phyloP scores from a whole-genome alignment of 2,113 vertebrate species.

The Leiothrix lutea region DNA sequence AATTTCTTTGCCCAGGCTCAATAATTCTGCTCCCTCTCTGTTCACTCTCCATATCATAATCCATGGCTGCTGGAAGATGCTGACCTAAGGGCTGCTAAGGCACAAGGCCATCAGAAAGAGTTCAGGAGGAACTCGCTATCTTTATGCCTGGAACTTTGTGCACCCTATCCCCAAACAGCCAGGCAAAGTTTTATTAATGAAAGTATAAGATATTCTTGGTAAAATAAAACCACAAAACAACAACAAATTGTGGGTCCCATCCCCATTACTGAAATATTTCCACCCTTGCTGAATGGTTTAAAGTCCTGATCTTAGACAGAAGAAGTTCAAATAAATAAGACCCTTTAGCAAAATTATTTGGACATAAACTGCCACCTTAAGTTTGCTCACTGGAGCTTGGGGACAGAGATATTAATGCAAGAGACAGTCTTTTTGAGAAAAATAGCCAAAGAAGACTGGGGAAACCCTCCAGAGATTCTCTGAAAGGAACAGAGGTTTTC shows the following conservation, averaged over 20 bases:
- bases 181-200: neutral
- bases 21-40: neutral
- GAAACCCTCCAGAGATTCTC: neutral
- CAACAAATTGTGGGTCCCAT: neutral
- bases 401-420: neutral
- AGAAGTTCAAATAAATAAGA: neutral
- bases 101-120: neutral
- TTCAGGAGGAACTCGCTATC: neutral
- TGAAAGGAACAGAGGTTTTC: neutral
- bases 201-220: neutral
- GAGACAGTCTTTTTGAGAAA: neutral
- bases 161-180: neutral
- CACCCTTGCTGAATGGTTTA: neutral
- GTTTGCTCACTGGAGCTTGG: neutral
- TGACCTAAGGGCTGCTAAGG: neutral
- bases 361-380: neutral
- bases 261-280: neutral
- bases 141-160: neutral
- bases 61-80: neutral
- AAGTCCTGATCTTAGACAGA: neutral
- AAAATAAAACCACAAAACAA: neutral
- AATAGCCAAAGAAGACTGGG: neutral
- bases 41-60: neutral
- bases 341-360: slow-evolving; percentile 3
- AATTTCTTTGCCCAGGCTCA: neutral